Conservation (phyloP, 30 jellyfish, hydroid and myxozoan species). For the Hydractinia echinata region DNA sequence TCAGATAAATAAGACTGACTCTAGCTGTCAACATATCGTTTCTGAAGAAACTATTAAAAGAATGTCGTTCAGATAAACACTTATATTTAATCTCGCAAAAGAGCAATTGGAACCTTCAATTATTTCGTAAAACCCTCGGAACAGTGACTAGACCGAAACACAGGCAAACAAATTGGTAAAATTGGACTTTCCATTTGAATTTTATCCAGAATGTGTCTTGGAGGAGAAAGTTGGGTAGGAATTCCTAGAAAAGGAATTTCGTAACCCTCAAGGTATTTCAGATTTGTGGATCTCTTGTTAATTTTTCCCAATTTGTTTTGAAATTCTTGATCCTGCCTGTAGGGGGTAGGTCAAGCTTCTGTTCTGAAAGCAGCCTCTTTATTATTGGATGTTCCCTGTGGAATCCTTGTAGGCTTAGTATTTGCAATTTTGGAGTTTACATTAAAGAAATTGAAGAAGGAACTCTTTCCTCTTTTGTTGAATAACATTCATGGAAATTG, state of each 20-base stretch:
- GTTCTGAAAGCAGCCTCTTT: too few species aligned
- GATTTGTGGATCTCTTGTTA: neutral
- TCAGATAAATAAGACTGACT: neutral
- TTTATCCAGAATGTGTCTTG: neutral
- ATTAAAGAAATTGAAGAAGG: neutral
- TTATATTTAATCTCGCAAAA: neutral
- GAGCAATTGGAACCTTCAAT: neutral
- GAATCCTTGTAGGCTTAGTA: neutral
- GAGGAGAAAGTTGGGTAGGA: neutral
- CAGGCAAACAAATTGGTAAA: slow-evolving; percentile 6
- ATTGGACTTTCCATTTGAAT: neutral
- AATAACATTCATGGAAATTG: neutral
- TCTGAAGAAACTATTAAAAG: neutral
- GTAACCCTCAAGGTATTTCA: neutral
- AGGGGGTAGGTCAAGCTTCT: neutral
- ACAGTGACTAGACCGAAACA: neutral
- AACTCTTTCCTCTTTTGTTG: neutral
- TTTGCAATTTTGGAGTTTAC: neutral
- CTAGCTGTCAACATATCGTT: neutral
- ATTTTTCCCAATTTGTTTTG: neutral
- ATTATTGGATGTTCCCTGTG: too few species aligned
- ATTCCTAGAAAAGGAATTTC: neutral
- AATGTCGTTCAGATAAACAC: slow-evolving; percentile 8
- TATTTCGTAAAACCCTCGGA: slow-evolving; percentile 2
- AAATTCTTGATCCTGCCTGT: neutral